Base-by-base conservation (phyloP, 2,888 invertebrate species). In the Lepidochitona cinerea region DNA sequence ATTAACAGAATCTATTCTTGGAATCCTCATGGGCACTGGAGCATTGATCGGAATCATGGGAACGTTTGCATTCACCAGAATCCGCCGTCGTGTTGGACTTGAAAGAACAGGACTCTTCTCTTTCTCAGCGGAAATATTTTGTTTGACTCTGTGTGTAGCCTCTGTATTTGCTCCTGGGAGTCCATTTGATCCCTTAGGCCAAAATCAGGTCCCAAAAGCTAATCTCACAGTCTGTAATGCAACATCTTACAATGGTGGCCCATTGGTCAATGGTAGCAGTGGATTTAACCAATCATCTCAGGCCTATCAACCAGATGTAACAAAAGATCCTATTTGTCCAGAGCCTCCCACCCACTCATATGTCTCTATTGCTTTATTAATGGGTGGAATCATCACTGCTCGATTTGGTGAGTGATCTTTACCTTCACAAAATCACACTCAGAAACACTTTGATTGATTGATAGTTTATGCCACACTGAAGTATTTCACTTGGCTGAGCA, bases 91-190 rank as follows among this genome's bases (percentile, higher is more conserved):
- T n/a, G 37, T 89, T 18, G 89, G 90, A 9, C 72, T 88, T 37
- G 76, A 77, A 59, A 54, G 80, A 32, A 83, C 87, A 0, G 89
- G 87, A 1, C 78, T 90, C 35, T 75, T 88, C 64, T 66, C 66
- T 12, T 81, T 85, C 67, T 35, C 68, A 53, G 59, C 76, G 33
- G 81, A 85, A 71, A 74, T 85, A 26, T 4, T 78, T 14, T 90
- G 88, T 70, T 82, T 92, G 14, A 76, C 86, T 0, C 74, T 91
- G 6, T 91, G 91, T 77, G 88, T 87, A n/a, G 71, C 79, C 6
- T 87, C 92, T 1, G 84, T 92, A n/a, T 91, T 90, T 86, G 81
- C 89, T n/a, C 91, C 91, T 2, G 92, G 92, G 23, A 91, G 90
- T 69, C 90, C 91, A 5, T 92, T 91, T 78, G 84, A 90, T 68